Base-by-base conservation (phyloP, 1,140 invertebrate genomes). In the Calliphora vicina region DNA sequence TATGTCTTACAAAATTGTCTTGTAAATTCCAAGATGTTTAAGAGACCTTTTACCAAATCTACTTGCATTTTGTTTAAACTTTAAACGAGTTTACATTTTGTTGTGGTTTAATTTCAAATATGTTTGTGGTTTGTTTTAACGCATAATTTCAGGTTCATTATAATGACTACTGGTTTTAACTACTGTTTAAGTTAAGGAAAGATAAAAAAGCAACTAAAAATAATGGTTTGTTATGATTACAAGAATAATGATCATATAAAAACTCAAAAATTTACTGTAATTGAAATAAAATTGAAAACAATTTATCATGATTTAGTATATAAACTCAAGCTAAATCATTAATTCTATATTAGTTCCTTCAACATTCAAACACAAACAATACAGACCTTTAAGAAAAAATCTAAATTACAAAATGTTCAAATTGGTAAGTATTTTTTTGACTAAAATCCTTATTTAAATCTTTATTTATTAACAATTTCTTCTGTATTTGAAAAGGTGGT, bases 391-490 rank as follows among this genome's bases (percentile, higher is more conserved):
- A 83, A 80, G 43, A 80, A 82, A 78, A 84, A 86, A 82, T n/a
- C n/a, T n/a, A 43, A 85, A 74, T 82, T 86, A 86, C 81, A 89
- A 88, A 83, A 90, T 90, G 91, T 91, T 90, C 90, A 91, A 91
- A 85, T 90, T 91, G 91, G 92, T 91, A 81, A 85, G 82, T 72
- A 2, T 0, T 12, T 76, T 6, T 57, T 10, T 15, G 12, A 26
- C 17, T 17, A 3, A 6, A 17, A 50, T 13, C 1, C 15, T 17
- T 2, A 35, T 50, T 43, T 43, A 43, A 43, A 43, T 43, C 42
- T 6, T 6, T 43, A 43, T 43, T 43, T 6, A n/a, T n/a, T n/a
- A n/a, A n/a, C 5, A 43, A 43, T 43, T 6, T 43, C 12, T 50
- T 12, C 20, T 25, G 4, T 5, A 20, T 82, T 61, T 72, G 84